These are phyloP conservation scores for Nyctibius bracteatus DNA, from an alignment of 2,113 vertebrate genomes.

Conservation along the genomic window DNA sequence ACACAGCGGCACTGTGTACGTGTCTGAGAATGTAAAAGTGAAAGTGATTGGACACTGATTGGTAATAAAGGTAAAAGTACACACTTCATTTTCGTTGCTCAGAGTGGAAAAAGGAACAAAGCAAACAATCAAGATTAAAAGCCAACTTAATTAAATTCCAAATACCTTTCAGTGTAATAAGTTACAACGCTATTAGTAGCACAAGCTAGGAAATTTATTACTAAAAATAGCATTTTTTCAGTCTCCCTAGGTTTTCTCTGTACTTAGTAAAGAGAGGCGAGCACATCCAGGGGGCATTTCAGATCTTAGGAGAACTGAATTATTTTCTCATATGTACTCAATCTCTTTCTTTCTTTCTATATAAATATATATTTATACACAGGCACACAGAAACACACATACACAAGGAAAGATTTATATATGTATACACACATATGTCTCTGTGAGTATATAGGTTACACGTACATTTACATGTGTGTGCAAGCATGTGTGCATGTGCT, in stretches of 20 bases:
- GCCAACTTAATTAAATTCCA: conserved; percentile 50
- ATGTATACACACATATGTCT: neutral
- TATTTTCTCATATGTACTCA: neutral
- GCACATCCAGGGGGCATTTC: neutral
- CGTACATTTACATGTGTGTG: neutral
- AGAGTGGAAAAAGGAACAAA: neutral
- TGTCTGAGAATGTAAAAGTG: neutral
- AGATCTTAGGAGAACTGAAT: neutral
- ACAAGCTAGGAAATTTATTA: conserved; percentile 1
- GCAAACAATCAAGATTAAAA: conserved; percentile 45
- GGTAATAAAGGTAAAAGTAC: conserved; percentile 23
- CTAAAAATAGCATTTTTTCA: conserved; percentile 42
- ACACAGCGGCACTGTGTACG: neutral
- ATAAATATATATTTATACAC: neutral
- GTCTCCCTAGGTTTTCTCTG: neutral
- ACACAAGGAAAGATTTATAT: neutral
- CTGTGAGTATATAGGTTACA: neutral
- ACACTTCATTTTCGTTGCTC: neutral
- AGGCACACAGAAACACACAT: neutral
- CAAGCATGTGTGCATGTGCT: neutral
- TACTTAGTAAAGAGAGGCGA: neutral
- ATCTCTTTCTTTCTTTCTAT: neutral
- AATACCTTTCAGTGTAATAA: conserved; percentile 12
- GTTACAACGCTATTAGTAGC: conserved; percentile 1
- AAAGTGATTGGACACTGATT: conserved; percentile 6